Evolutionary conservation across 92 coral and sea anemone species (phyloP).

Genomic region (Galaxea fascicularis): DNA sequence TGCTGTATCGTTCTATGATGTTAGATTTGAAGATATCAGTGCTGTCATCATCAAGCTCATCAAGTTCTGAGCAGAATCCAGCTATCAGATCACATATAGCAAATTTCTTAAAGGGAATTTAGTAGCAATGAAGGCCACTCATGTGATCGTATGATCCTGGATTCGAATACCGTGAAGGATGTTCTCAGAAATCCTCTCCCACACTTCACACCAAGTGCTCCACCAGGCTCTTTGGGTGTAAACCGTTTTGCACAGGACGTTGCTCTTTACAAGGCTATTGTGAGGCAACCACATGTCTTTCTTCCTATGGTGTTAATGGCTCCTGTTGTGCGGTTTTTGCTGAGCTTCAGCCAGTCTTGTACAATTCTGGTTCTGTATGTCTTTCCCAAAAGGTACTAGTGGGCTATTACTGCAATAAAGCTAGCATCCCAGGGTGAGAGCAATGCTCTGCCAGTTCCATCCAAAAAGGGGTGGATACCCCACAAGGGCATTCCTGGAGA

Average conservation of each 20-base stretch:
- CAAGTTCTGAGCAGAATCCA: too few relatives aligned
- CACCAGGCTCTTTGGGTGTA: neutral
- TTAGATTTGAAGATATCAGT: too few relatives aligned
- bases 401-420: neutral
- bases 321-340: neutral
- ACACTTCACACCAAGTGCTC: neutral
- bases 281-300: neutral
- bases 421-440: neutral
- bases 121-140: neutral
- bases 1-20: too few relatives aligned
- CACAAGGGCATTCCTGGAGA: slow-evolving; percentile 1
- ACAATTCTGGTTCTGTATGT: neutral
- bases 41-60: too few relatives aligned
- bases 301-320: neutral
- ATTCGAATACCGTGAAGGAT: neutral
- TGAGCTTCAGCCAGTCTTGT: slow-evolving; percentile 5
- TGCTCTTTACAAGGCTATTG: neutral
- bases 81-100: too few relatives aligned
- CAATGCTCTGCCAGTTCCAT: neutral
- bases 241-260: neutral
- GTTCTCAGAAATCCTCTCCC: neutral
- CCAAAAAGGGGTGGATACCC: neutral
- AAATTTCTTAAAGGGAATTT: too few relatives aligned
- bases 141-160: neutral
- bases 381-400: slow-evolving; percentile 4